Evolutionary conservation across 2,888 invertebrate species (phyloP).

Genomic region (Boloria euphrosyne): DNA sequence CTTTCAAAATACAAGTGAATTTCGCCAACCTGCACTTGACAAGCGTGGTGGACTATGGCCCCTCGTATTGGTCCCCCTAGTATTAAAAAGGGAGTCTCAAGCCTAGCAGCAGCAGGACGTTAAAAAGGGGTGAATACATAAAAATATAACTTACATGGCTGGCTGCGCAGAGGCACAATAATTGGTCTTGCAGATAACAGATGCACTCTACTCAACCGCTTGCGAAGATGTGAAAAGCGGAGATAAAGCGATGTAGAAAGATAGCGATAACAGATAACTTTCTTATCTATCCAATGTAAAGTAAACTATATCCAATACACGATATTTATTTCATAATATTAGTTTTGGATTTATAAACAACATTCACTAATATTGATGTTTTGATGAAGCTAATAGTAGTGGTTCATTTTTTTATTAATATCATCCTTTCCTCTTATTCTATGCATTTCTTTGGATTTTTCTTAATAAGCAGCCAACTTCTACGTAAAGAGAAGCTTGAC

Average conservation of each 20-base stretch:
- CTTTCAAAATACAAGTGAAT: too few relatives aligned
- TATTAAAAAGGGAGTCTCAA: too few relatives aligned
- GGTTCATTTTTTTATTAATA: background rate
- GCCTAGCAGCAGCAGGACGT: too few relatives aligned
- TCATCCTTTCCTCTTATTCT: background rate
- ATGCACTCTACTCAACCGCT: slow-evolving; percentile 18
- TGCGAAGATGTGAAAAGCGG: slow-evolving; percentile 18
- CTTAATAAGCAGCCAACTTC: slow-evolving; percentile 10
- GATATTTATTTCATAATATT: background rate
- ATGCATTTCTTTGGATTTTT: background rate
- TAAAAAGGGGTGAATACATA: background rate
- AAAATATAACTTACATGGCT: slow-evolving; percentile 45
- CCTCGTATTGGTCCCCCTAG: too few relatives aligned
- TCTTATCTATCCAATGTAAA: slow-evolving; percentile 16
- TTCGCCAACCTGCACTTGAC: too few relatives aligned
- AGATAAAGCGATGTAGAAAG: slow-evolving; percentile 16
- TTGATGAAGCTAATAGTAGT: too few relatives aligned
- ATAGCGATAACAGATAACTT: slow-evolving; percentile 27
- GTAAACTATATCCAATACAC: background rate
- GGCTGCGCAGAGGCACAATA: slow-evolving; percentile 36
- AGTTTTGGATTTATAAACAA: background rate
- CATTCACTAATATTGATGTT: too few relatives aligned
- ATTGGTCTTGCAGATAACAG: slow-evolving; percentile 25
- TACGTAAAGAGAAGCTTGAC: background rate
- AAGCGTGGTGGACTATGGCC: too few relatives aligned